These are phyloP conservation scores for Eriocheir sinensis DNA, from an alignment of 1,140 invertebrate genomes.

Conservation along the genomic window DNA sequence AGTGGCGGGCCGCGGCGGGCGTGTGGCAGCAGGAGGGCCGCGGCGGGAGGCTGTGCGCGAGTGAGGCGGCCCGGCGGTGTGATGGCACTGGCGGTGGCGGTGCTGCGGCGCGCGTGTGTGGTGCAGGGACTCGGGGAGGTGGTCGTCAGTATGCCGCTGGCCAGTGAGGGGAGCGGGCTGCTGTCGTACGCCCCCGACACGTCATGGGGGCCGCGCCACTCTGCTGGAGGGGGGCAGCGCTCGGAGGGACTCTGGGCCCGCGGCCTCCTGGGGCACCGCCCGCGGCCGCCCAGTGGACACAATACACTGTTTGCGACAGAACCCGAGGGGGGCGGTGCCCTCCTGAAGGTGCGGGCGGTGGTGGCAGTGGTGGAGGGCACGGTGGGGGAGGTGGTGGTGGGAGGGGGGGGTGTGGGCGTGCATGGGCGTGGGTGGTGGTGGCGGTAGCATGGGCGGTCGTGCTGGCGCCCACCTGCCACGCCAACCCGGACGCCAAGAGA, in stretches of 20 bases:
- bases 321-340: constrained; percentile 50
- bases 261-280: constrained; percentile 38
- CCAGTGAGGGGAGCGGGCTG: constrained; percentile 62
- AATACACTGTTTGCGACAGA: constrained; percentile 54
- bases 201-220: constrained; percentile 69
- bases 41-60: neutral
- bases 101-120: constrained; percentile 20
- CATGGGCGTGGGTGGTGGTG: constrained; percentile 63
- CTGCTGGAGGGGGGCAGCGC: constrained; percentile 58
- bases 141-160: constrained; percentile 66
- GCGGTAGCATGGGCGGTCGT: constrained; percentile 66
- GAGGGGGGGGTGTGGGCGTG: constrained; percentile 45
- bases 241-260: constrained; percentile 39
- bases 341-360: constrained; percentile 12
- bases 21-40: neutral
- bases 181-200: constrained; percentile 57
- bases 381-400: constrained; percentile 1
- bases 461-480: constrained; percentile 70
- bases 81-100: constrained; percentile 40
- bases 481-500: constrained; percentile 71
- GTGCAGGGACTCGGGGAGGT: constrained; percentile 6
- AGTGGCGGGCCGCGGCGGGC: neutral
- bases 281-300: constrained; percentile 51
- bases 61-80: constrained; percentile 26
- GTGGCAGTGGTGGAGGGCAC: constrained; percentile 31